phyloP scores from a whole-genome alignment of 2,797 vertebrate species.

The Bradypodion ventrale region DNA sequence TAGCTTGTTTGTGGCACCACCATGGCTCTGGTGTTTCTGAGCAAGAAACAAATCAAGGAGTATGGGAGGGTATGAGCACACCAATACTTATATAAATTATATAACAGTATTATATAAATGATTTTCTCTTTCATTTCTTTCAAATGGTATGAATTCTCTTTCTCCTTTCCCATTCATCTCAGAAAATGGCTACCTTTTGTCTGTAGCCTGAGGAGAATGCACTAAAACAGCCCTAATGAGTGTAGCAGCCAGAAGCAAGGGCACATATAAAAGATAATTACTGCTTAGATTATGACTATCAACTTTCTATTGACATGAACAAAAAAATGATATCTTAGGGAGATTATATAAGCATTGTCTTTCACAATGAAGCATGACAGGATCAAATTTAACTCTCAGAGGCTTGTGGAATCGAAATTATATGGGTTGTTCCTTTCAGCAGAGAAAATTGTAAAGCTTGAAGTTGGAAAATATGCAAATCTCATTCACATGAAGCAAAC shows the following conservation, averaged over 20 bases:
- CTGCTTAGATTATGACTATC: constrained; percentile 67
- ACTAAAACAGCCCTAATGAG: constrained; percentile 56
- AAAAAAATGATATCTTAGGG: constrained; percentile 51
- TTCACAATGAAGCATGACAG: constrained; percentile 57
- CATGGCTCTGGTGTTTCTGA: neutral
- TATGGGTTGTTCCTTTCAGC: constrained; percentile 33
- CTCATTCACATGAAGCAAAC: constrained; percentile 26
- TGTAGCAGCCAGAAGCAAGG: constrained; percentile 56
- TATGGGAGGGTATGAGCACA: neutral
- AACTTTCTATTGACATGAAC: constrained; percentile 59
- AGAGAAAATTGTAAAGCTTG: constrained; percentile 24
- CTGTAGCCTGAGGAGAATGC: constrained; percentile 33
- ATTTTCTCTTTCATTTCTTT: constrained; percentile 40
- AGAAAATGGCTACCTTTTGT: constrained; percentile 43
- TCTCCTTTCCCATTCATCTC: constrained; percentile 35
- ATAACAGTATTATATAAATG: constrained; percentile 33
- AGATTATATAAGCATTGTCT: constrained; percentile 58
- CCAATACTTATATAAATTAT: constrained; percentile 2
- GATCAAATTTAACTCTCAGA: constrained; percentile 49
- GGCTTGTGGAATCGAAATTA: constrained; percentile 52
- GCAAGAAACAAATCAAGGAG: constrained; percentile 20
- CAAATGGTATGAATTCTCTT: constrained; percentile 16
- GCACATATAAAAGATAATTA: constrained; percentile 62
- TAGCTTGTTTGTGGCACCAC: neutral
- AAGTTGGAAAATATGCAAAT: constrained; percentile 46